Evolutionary conservation across 2,888 invertebrate species (phyloP), one percentile per base, ranked within the genome.

Genomic region (Synergus japonicus): DNA sequence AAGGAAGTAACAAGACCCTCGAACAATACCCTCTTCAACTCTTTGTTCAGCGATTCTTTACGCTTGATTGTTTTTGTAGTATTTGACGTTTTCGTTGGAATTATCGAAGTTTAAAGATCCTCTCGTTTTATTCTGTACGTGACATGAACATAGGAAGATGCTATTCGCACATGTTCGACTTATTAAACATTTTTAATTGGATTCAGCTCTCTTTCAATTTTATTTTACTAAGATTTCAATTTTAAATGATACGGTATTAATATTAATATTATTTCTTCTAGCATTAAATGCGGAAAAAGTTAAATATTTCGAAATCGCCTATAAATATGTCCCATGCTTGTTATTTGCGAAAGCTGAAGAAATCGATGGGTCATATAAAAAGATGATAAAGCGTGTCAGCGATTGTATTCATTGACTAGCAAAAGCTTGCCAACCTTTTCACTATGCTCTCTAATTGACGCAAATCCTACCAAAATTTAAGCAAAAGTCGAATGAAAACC

Each of bases 1-100:
- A 83, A 83, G 85, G 86, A 85, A 86, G 86, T 88, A 90, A 90
- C 89, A 89, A 90, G 89, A 87, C 86, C 83, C 87, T 85, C 88
- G 87, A 89, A 90, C 89, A 90, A 90, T 90, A 87, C 88, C 87
- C 86, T 79, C 81, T 86, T 84, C 84, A 82, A 78, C 66, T 79
- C 78, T 73, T 79, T 80, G 79, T 79, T 76, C 80, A 69, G 76
- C 78, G 76, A 81, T 79, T 79, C 78, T 82, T 83, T 77, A 76
- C 78, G 76, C 69, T 79, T 77, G 66, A 76, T 79, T 76, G 78
- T 66, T 66, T 60, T 65, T 77, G 79, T 79, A 78, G 79, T 79
- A 78, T 79, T 80, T 78, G 77, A 77, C 78, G 76, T 80, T 67
- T 22, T 81, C 78, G 69, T 58, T 44, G 44, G 79, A 60, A 81